These are phyloP conservation scores for Notechis scutatus DNA, from an alignment of 2,113 vertebrate species.

Conservation along the genomic window DNA sequence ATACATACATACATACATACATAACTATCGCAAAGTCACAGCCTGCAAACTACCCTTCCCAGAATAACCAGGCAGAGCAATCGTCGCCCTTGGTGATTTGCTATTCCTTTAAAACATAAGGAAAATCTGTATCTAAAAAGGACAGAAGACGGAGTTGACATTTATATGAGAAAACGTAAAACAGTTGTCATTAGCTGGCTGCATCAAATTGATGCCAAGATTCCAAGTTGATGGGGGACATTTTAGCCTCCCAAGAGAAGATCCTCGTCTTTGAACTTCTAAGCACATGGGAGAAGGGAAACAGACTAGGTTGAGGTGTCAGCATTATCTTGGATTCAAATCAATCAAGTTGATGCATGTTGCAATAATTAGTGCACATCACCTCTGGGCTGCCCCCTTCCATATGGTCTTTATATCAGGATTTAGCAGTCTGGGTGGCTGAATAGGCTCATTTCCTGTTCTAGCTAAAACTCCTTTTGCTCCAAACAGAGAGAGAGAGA, in stretches of 20 bases:
- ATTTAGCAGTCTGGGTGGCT: constrained; percentile 62
- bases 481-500: constrained; percentile 37
- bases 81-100: neutral
- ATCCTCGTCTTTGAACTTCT: constrained; percentile 66
- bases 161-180: constrained; percentile 41
- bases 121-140: constrained; percentile 27
- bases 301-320: constrained; percentile 46
- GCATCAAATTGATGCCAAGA: constrained; percentile 47
- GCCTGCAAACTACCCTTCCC: neutral
- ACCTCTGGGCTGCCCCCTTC: constrained; percentile 60
- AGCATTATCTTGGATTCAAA: constrained; percentile 66
- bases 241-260: constrained; percentile 49
- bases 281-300: constrained; percentile 37
- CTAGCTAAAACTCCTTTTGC: constrained; percentile 48
- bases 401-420: constrained; percentile 67
- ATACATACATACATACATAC: too few relatives aligned
- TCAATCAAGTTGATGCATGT: constrained; percentile 66
- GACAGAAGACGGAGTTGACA: constrained; percentile 28
- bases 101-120: neutral
- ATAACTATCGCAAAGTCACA: neutral
- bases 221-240: constrained; percentile 44
- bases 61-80: neutral
- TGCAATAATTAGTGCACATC: constrained; percentile 57
- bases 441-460: constrained; percentile 68
- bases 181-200: constrained; percentile 31